phyloP scores from a whole-genome alignment of 2,797 vertebrate species.

The Cynodonichthys magdalenae region DNA sequence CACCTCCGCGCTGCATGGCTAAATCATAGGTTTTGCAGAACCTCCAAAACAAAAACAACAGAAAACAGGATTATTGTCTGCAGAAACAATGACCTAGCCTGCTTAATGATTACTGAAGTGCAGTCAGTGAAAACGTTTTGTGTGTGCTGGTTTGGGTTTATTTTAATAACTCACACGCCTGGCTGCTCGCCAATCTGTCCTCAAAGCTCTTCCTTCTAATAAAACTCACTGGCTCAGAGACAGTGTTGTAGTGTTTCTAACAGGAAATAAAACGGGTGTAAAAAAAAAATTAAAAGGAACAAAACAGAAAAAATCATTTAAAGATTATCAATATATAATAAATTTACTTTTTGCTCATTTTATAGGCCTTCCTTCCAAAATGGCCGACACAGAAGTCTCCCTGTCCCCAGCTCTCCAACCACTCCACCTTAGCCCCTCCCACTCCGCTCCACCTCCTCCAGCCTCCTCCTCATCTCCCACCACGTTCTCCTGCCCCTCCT shows the following conservation, averaged over 20 bases:
- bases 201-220: too few relatives aligned
- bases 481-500: conserved; percentile 70
- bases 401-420: conserved; percentile 51
- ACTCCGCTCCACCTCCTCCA: conserved; percentile 31
- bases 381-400: conserved; percentile 66
- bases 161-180: too few relatives aligned
- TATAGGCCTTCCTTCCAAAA: conserved; percentile 41
- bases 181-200: too few relatives aligned
- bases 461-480: conserved; percentile 56
- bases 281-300: neutral
- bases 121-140: too few relatives aligned
- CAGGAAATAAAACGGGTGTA: neutral
- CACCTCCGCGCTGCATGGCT: neutral
- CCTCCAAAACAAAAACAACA: neutral
- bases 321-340: too few relatives aligned
- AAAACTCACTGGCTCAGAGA: too few relatives aligned
- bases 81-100: too few relatives aligned
- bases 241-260: neutral
- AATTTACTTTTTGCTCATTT: neutral
- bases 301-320: neutral
- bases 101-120: too few relatives aligned
- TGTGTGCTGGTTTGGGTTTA: neutral
- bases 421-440: conserved; percentile 69
- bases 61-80: neutral
- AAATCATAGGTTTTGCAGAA: neutral